Percentiles rank a stretch among this genome's conserved stretches.
phyloP scores from a whole-genome alignment of 2,888 invertebrate species.

The Merodon equestris region DNA sequence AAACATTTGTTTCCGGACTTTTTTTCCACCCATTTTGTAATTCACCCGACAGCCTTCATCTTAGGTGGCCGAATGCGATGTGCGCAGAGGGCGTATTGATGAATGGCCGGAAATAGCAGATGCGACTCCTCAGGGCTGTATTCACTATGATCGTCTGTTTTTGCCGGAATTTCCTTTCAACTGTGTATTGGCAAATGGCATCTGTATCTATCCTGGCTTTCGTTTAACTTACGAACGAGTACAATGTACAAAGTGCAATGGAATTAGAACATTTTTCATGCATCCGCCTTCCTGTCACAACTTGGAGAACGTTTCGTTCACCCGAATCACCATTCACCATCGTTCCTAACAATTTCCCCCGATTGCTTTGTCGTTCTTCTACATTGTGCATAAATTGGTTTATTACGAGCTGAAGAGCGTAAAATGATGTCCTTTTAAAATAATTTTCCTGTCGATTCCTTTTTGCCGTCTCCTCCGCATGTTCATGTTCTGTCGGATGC shows the following conservation, averaged over 20 bases:
- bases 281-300: slow-evolving; percentile 17
- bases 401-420: slow-evolving; percentile 62
- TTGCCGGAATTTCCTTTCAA: no score
- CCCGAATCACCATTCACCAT: neutral
- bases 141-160: no score
- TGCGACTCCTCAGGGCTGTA: no score
- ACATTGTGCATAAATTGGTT: slow-evolving; percentile 60
- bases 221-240: no score
- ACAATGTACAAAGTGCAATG: neutral
- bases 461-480: slow-evolving; percentile 45
- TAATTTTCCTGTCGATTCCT: slow-evolving; percentile 67
- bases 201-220: no score
- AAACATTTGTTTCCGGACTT: slow-evolving; percentile 12
- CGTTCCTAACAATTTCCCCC: slow-evolving; percentile 24
- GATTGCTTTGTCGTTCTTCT: slow-evolving; percentile 8
- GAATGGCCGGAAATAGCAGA: slow-evolving; percentile 6
- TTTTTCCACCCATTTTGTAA: slow-evolving; percentile 13
- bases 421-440: slow-evolving; percentile 67
- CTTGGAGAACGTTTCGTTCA: neutral
- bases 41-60: no score
- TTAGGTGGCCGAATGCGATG: neutral
- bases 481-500: slow-evolving; percentile 13
- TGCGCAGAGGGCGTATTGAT: slow-evolving; percentile 11
- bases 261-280: slow-evolving; percentile 15
- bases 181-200: no score